These are phyloP conservation scores for Lateolabrax maculatus DNA, from an alignment of 2,797 vertebrate genomes.

Conservation along the genomic window DNA sequence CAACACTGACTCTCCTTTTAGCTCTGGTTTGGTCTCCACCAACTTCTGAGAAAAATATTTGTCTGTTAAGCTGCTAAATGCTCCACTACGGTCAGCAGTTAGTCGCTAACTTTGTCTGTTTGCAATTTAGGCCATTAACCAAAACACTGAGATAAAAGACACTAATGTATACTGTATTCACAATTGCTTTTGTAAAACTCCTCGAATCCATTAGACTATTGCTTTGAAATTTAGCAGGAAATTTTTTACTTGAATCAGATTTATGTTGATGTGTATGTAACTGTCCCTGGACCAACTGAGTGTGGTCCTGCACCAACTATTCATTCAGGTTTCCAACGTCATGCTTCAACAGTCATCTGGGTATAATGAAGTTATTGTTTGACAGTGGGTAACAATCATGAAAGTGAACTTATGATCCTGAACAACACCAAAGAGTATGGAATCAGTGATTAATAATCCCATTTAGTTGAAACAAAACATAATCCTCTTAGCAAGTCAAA, in stretches of 20 bases:
- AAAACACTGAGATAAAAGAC: no score
- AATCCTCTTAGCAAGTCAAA: conserved; percentile 81
- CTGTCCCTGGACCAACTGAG: neutral
- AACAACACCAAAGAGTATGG: conserved; percentile 54
- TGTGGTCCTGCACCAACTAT: neutral
- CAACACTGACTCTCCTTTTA: no score
- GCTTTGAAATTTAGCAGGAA: neutral
- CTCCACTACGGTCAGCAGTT: neutral
- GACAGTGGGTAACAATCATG: conserved; percentile 50
- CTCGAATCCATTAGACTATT: neutral
- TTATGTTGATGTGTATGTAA: conserved; percentile 14
- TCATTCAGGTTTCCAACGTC: conserved; percentile 9
- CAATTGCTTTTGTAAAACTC: neutral
- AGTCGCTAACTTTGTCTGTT: neutral
- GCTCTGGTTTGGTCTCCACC: neutral
- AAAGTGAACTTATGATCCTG: conserved; percentile 59
- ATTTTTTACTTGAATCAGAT: conserved; percentile 21
- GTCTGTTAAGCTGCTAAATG: neutral
- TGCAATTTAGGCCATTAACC: no score
- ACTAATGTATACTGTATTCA: no score
- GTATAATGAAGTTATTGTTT: conserved; percentile 61
- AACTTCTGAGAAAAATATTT: neutral
- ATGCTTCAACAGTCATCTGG: conserved; percentile 34
- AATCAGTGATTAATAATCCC: conserved; percentile 68
- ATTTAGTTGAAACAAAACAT: conserved; percentile 78